Evolutionary conservation across 2,113 vertebrate species (phyloP).

Genomic region (Heterotilapia buettikoferi): DNA sequence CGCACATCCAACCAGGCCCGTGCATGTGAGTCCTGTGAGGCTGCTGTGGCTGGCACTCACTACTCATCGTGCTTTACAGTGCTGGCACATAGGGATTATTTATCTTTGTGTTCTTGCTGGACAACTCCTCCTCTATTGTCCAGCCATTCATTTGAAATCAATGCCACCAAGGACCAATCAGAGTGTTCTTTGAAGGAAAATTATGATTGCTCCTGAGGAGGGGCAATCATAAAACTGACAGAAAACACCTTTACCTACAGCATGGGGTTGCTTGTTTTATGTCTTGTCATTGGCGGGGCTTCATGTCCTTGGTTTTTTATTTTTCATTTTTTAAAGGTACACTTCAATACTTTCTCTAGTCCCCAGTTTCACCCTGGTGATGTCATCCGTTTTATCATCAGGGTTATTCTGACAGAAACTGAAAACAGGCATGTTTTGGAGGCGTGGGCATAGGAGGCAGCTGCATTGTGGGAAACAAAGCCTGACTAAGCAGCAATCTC

Average conservation of each 20-base stretch:
- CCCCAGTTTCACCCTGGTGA: neutral
- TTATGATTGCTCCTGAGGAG: neutral
- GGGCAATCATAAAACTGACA: neutral
- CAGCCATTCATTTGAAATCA: neutral
- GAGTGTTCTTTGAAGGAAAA: neutral
- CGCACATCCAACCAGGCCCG: neutral
- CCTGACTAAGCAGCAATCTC: neutral
- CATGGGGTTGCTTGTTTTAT: neutral
- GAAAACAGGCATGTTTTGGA: neutral
- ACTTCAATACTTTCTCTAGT: neutral
- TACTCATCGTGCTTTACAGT: neutral
- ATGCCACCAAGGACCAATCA: neutral
- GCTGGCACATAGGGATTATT: neutral
- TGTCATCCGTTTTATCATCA: neutral
- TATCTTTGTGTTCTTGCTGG: neutral
- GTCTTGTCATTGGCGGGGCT: neutral
- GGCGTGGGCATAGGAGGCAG: neutral
- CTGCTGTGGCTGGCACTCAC: neutral
- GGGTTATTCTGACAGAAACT: neutral
- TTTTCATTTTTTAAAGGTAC: neutral
- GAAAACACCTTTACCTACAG: neutral
- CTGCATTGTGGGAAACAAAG: neutral
- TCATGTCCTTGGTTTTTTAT: neutral
- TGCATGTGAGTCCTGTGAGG: neutral
- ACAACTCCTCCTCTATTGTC: neutral